A percentile compares a stretch with the other conserved stretches of the same genome.
phyloP scores from a whole-genome alignment of 1,140 invertebrate genomes.

The Homarus americanus region DNA sequence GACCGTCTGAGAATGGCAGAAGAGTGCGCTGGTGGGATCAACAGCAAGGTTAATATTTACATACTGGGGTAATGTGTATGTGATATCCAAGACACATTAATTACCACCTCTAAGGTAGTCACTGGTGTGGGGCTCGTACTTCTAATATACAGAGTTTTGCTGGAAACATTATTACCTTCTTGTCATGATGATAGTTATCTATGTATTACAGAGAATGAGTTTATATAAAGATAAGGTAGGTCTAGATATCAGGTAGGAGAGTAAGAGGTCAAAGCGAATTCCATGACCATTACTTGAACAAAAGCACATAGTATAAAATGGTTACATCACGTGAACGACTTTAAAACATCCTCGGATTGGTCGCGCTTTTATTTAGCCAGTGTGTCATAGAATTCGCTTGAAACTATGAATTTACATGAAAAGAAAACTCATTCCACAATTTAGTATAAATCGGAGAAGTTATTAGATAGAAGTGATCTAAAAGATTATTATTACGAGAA shows the following conservation, averaged over 20 bases:
- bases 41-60: conserved; percentile 11
- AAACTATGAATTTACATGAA: neutral
- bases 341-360: neutral
- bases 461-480: neutral
- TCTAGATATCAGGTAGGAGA: conserved; percentile 13
- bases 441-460: neutral
- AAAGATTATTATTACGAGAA: neutral
- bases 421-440: neutral
- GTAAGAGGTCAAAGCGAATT: neutral
- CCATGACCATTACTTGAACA: neutral
- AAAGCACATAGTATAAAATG: conserved; percentile 7
- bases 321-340: neutral
- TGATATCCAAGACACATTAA: neutral
- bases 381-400: neutral
- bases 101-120: neutral
- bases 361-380: neutral
- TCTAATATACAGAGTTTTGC: neutral
- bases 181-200: neutral
- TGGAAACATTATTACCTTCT: neutral
- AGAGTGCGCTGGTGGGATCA: conserved; percentile 12
- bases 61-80: neutral
- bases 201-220: neutral
- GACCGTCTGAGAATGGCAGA: conserved; percentile 8
- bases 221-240: neutral
- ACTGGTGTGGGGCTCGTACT: neutral